Percentiles rank a stretch among this genome's conserved stretches.
Conservation (phyloP, 2,113 vertebrate species). For the Eulemur rufifrons region DNA sequence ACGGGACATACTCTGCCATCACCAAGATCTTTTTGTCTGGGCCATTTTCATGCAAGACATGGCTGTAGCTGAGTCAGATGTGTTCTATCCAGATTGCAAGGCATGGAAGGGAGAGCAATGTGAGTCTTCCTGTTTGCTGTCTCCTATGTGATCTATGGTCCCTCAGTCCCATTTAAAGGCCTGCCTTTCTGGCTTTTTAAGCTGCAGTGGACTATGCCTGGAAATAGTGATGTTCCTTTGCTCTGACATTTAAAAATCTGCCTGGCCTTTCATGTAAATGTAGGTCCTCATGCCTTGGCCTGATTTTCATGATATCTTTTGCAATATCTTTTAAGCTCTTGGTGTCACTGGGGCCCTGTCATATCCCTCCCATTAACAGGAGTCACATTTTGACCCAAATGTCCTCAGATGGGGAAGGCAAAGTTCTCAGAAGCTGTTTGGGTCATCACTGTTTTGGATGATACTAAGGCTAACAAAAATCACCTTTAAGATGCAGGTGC, state of each 20-base stretch:
- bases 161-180: not conserved
- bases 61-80: not conserved
- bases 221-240: not conserved
- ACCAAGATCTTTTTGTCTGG: not conserved
- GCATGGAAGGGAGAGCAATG: not conserved
- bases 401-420: not conserved
- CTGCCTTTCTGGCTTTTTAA: not conserved
- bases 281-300: not conserved
- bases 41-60: not conserved
- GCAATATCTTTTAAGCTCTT: constrained; percentile 8
- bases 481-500: not conserved
- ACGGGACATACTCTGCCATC: not conserved
- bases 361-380: not conserved
- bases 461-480: not conserved
- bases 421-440: not conserved
- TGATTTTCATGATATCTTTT: not conserved
- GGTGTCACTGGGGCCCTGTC: not conserved
- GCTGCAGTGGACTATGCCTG: not conserved
- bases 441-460: not conserved
- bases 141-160: not conserved
- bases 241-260: constrained; percentile 23
- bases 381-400: not conserved
- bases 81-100: not conserved
- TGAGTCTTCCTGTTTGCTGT: not conserved
- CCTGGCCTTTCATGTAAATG: not conserved